These are phyloP conservation scores for Himalopsyche tibetana DNA, from an alignment of 2,888 invertebrate genomes.

Conservation along the genomic window DNA sequence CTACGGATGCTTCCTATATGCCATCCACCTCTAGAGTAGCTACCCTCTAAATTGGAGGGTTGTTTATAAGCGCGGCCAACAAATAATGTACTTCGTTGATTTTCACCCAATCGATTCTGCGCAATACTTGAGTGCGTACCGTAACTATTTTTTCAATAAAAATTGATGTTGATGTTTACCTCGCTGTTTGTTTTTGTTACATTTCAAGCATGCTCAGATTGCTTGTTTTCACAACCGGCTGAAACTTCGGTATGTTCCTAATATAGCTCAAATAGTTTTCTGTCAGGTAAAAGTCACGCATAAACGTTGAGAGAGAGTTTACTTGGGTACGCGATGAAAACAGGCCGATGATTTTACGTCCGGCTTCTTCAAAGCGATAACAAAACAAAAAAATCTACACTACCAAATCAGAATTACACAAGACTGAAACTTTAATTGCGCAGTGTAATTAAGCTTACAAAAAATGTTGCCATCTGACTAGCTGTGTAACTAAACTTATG, in stretches of 20 bases:
- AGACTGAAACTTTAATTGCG: no score
- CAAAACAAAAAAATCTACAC: no score
- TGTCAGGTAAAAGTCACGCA: no score
- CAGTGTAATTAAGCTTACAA: no score
- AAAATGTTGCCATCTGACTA: no score
- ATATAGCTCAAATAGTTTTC: background rate
- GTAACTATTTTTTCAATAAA: conserved; percentile 18
- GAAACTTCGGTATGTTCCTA: background rate
- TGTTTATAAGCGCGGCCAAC: conserved; percentile 12
- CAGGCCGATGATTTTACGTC: no score
- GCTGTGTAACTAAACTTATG: no score
- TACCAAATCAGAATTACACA: no score
- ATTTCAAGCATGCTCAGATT: background rate
- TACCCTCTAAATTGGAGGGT: conserved; percentile 21
- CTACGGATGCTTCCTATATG: conserved; percentile 35
- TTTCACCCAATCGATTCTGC: conserved; percentile 32
- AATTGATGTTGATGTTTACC: conserved; percentile 27
- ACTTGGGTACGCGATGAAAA: no score
- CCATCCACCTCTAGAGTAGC: background rate
- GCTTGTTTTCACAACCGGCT: background rate
- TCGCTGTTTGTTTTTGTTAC: conserved; percentile 22
- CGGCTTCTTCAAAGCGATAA: no score
- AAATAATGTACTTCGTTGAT: conserved; percentile 37
- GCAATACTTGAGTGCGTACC: conserved; percentile 1
- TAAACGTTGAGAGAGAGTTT: no score